Conservation (phyloP, 2,888 invertebrate genomes). For the Hemaris fuciformis region DNA sequence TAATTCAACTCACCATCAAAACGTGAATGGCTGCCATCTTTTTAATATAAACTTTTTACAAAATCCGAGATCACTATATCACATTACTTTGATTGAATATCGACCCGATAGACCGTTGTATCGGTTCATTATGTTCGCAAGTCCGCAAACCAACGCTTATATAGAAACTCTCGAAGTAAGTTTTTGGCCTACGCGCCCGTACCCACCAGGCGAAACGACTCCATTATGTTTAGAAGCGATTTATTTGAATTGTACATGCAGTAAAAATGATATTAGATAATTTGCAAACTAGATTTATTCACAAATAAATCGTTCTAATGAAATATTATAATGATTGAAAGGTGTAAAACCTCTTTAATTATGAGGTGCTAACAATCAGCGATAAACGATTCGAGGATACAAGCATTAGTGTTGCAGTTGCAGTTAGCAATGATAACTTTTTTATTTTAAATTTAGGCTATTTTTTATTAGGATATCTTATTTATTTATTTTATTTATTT, state of each 20-base stretch:
- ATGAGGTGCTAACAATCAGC: background rate
- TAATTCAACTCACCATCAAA: conserved; percentile 44
- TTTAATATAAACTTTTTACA: conserved; percentile 21
- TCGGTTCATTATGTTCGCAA: conserved; percentile 27
- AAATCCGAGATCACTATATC: conserved; percentile 43
- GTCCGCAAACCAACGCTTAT: conserved; percentile 24
- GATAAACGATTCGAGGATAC: too few species aligned
- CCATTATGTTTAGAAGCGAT: conserved; percentile 4
- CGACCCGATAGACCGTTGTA: conserved; percentile 23
- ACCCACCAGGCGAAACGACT: conserved; percentile 22
- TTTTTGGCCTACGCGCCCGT: conserved; percentile 19
- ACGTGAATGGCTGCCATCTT: conserved; percentile 39
- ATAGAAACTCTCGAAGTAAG: conserved; percentile 29
- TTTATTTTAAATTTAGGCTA: too few species aligned
- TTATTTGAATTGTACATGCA: conserved; percentile 11
- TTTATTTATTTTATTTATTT: too few species aligned
- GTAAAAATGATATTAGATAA: conserved; percentile 8
- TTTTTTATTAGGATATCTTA: too few species aligned
- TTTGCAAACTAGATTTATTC: conserved; percentile 3
- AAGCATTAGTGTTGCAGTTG: too few species aligned
- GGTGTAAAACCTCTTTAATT: conserved; percentile 8
- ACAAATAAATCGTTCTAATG: background rate
- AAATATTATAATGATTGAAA: background rate
- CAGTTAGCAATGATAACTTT: too few species aligned
- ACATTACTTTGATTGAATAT: conserved; percentile 40